Base-by-base conservation (phyloP, 2,888 invertebrate genomes). In the Plutella xylostella region DNA sequence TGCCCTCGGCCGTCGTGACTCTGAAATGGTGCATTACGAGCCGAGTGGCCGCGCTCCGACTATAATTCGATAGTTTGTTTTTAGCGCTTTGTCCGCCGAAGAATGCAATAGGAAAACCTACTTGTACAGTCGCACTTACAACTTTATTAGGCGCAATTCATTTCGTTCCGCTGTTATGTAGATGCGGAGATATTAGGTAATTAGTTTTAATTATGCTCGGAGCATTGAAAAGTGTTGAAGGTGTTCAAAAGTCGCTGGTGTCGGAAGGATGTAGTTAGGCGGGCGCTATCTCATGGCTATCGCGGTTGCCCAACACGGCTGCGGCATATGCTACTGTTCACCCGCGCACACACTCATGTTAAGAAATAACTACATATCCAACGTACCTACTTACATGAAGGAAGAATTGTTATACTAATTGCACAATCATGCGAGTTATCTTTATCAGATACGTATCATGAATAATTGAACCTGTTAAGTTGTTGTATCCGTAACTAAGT, bases 1-100 rank as follows among this genome's bases (percentile, higher is more conserved):
- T 65, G 37, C 57, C 63, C 55, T 57, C 64, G 64, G 55, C 72
- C 68, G 66, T 79, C 82, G 80, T 79, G 78, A 78, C 77, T 70
- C 68, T 72, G 76, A 72, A 78, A 74, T 79, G 70, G 71, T 73
- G 72, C 70, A 72, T 76, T 76, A 75, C 68, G 58, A 61, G 52
- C n/a, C n/a, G n/a, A n/a, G n/a, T n/a, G n/a, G 53, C 50, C 51
- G 46, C 37, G 39, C 43, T 37, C 4, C 14, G 18, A 14, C 55
- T 50, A 52, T 67, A 64, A 68, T 68, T 65, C 57, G 59, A 65
- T 59, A 64, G 65, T 70, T 71, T 65, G 63, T 68, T 72, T 60
- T 58, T 53, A 60, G 61, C 58, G 65, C 64, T 62, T 63, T 58
- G 50, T 58, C 45, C 59, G 65, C n/a, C n/a, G n/a, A n/a, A n/a